Percentiles rank a stretch among this genome's conserved stretches.
Conservation (phyloP, 2,113 vertebrate genomes). For the Crotophaga sulcirostris region DNA sequence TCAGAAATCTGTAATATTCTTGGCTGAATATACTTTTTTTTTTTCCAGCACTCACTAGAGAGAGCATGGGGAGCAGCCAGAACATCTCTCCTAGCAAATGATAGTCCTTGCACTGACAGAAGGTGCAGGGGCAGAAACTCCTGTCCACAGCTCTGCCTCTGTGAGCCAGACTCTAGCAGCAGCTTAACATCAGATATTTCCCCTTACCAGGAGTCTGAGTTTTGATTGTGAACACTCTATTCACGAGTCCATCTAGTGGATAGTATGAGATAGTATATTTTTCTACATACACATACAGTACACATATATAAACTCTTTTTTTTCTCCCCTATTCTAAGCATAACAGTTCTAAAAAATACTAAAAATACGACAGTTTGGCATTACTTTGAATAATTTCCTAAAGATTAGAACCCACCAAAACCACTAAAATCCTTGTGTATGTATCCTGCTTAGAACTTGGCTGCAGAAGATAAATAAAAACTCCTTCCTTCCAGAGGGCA, state of each 20-base stretch:
- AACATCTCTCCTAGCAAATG: not conserved
- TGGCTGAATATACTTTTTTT: not conserved
- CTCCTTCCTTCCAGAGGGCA: not conserved
- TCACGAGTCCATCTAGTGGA: slow-evolving; percentile 56
- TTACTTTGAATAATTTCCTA: not conserved
- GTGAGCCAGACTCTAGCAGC: not conserved
- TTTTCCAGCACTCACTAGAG: not conserved
- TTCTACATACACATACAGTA: not conserved
- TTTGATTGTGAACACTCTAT: not conserved
- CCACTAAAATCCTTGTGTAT: not conserved
- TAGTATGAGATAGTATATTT: not conserved
- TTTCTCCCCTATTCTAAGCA: not conserved
- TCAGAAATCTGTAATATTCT: not conserved
- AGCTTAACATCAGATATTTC: not conserved
- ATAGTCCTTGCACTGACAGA: not conserved
- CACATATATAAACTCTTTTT: not conserved
- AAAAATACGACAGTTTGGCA: not conserved
- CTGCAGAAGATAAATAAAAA: not conserved
- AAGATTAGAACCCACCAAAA: not conserved
- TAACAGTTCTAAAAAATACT: not conserved
- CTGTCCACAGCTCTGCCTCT: not conserved
- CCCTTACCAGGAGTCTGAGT: not conserved
- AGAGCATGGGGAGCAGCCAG: not conserved
- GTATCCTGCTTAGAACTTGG: not conserved
- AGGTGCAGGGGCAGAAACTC: not conserved